These are phyloP conservation scores for Gobius niger DNA, from an alignment of 2,113 vertebrate species.

Conservation along the genomic window DNA sequence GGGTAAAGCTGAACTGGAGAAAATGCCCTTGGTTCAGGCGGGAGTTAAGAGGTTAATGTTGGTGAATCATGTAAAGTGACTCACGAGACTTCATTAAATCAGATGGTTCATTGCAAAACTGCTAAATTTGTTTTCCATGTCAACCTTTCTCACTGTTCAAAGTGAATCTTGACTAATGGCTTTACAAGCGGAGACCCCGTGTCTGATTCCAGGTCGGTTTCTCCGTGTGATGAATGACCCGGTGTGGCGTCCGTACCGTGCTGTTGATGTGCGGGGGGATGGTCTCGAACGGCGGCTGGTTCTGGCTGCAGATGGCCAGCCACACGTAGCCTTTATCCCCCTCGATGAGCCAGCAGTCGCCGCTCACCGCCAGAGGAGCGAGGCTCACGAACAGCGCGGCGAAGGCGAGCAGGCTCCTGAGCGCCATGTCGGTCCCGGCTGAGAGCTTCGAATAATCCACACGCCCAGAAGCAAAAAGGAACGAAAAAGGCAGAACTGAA, in stretches of 20 bases:
- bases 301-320: slow-evolving; percentile 99
- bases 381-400: slow-evolving; percentile 75
- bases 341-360: slow-evolving; percentile 98
- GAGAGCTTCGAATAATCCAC: background rate
- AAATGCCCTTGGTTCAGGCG: too few species aligned
- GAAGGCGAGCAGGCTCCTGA: slow-evolving; percentile 47
- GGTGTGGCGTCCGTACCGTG: slow-evolving; percentile 74
- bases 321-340: slow-evolving; percentile 98
- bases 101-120: too few species aligned
- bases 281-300: slow-evolving; percentile 97
- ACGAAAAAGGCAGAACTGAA: slow-evolving; percentile 16
- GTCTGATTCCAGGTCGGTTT: too few species aligned
- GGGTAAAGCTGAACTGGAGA: too few species aligned
- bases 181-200: too few species aligned
- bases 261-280: slow-evolving; percentile 99
- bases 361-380: slow-evolving; percentile 75
- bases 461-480: background rate
- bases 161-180: too few species aligned
- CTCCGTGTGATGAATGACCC: too few species aligned
- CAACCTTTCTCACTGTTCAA: too few species aligned
- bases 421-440: slow-evolving; percentile 55
- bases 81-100: too few species aligned
- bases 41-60: too few species aligned
- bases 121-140: too few species aligned
- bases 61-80: too few species aligned